These are phyloP conservation scores for Stomatorhinus ivindoensis DNA, from an alignment of 2,113 vertebrate genomes.

Conservation along the genomic window DNA sequence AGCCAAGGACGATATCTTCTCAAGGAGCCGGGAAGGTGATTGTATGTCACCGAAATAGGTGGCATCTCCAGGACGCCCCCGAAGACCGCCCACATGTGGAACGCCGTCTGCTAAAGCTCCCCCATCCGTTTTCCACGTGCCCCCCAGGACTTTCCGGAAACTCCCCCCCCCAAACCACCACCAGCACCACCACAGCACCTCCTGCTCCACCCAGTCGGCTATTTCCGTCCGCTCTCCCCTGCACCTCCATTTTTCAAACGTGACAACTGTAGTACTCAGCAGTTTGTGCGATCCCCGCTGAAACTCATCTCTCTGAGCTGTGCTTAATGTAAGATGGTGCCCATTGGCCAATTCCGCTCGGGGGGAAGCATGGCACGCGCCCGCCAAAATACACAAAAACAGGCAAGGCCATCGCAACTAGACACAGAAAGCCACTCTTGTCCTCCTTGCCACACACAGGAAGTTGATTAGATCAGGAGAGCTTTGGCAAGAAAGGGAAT, in stretches of 20 bases:
- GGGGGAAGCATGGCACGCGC: neutral
- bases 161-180: neutral
- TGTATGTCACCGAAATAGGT: neutral
- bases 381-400: neutral
- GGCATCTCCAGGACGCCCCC: neutral
- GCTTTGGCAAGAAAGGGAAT: neutral
- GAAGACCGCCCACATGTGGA: neutral
- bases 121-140: neutral
- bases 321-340: conserved; percentile 15
- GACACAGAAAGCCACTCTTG: neutral
- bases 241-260: conserved; percentile 56
- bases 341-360: neutral
- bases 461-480: neutral
- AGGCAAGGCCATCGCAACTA: neutral
- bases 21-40: neutral
- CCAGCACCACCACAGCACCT: neutral
- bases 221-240: conserved; percentile 38
- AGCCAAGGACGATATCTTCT: neutral
- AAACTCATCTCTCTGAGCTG: conserved; percentile 31
- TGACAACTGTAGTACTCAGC: conserved; percentile 46
- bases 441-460: neutral
- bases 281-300: conserved; percentile 46
- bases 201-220: conserved; percentile 36
- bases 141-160: neutral
- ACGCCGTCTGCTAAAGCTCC: neutral